Conservation (phyloP, 2,888 invertebrate genomes). For the Entomobrya multifasciata region DNA sequence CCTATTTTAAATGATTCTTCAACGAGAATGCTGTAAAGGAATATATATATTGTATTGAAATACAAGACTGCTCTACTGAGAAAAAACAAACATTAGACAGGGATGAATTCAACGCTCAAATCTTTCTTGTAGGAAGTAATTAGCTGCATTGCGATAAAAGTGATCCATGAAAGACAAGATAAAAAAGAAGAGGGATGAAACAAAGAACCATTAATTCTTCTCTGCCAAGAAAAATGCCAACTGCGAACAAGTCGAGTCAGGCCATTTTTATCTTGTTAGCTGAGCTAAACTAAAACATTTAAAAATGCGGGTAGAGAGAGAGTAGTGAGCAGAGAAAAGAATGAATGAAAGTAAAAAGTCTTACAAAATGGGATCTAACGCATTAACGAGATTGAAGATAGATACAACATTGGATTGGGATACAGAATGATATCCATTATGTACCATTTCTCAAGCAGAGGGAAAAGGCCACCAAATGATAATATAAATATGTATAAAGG, state of each 20-base stretch:
- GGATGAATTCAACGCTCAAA: no score
- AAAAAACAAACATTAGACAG: neutral
- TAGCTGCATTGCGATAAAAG: conserved; percentile 14
- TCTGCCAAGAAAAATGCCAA: conserved; percentile 32
- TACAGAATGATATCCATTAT: no score
- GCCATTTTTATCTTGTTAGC: conserved; percentile 47
- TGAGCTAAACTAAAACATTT: conserved; percentile 34
- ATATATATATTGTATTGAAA: neutral
- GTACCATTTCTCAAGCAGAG: no score
- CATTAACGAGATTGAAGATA: conserved; percentile 29
- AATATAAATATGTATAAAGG: neutral
- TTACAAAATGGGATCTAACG: neutral
- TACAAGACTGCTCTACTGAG: neutral
- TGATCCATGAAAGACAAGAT: neutral
- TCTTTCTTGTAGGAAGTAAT: conserved; percentile 38
- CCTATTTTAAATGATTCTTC: conserved; percentile 29
- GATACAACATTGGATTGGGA: neutral
- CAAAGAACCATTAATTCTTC: conserved; percentile 43
- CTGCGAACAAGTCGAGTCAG: conserved; percentile 25
- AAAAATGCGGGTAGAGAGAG: conserved; percentile 1
- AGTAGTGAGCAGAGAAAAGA: neutral
- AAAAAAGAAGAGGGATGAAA: neutral
- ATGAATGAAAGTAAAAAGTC: neutral
- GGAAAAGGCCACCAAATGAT: neutral
- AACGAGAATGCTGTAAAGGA: neutral